Conservation (phyloP, 2,888 invertebrate species). For the Parthenolecanium corni region DNA sequence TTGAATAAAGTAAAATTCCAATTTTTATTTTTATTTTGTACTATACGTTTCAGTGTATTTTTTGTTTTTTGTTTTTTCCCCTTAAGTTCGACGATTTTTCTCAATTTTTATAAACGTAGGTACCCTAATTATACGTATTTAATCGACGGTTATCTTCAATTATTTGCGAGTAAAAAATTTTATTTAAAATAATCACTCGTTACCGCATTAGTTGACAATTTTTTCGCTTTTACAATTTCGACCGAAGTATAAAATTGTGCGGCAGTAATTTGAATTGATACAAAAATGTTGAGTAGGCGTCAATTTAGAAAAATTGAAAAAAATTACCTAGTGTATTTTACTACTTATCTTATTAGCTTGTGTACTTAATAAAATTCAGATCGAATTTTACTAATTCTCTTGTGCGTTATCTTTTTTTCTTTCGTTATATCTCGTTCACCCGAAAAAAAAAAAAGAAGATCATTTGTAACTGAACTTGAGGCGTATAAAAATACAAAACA, state of each 20-base stretch:
- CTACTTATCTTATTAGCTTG: constrained; percentile 22
- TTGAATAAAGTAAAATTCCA: neutral
- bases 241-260: no score
- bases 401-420: constrained; percentile 5
- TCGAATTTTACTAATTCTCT: constrained; percentile 10
- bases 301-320: neutral
- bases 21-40: constrained; percentile 3
- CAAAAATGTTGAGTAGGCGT: neutral
- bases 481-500: constrained; percentile 1
- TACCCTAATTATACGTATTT: neutral
- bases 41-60: neutral
- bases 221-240: no score
- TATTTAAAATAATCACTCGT: no score
- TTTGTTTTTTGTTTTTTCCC: constrained; percentile 3
- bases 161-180: neutral
- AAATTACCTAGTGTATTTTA: constrained; percentile 14
- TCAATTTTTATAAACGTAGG: constrained; percentile 2
- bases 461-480: neutral
- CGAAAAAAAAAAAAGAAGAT: neutral
- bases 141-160: neutral
- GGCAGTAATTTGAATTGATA: neutral
- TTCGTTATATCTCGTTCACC: neutral
- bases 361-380: constrained; percentile 10
- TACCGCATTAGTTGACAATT: no score
- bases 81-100: constrained; percentile 4